A percentile compares a stretch with the other conserved stretches of the same genome.
phyloP scores from a whole-genome alignment of 2,797 vertebrate species.

The Thaleichthys pacificus region DNA sequence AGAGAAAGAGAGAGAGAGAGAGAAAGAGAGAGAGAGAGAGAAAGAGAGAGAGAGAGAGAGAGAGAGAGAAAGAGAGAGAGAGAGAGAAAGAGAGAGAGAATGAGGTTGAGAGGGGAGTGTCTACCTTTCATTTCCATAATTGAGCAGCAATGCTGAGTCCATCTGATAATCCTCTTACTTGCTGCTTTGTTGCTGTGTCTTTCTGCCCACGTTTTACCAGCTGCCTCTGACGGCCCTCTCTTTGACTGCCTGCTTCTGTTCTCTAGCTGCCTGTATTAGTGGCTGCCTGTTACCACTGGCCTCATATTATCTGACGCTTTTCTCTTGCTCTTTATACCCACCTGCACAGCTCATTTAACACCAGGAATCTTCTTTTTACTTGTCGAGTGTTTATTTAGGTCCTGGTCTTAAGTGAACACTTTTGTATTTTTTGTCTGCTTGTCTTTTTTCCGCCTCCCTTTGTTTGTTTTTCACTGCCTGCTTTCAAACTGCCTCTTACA shows the following conservation, averaged over 20 bases:
- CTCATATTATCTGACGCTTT: background rate
- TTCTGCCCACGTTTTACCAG: background rate
- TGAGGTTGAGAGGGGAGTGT: background rate
- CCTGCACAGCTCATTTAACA: too few relatives aligned
- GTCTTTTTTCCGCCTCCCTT: background rate
- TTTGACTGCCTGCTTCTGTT: background rate
- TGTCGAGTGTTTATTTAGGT: too few relatives aligned
- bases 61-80: background rate
- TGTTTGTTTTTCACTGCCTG: background rate
- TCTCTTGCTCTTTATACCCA: background rate
- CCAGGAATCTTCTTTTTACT: too few relatives aligned
- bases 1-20: too few relatives aligned
- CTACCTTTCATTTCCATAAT: conserved; percentile 49
- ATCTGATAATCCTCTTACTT: conserved; percentile 52
- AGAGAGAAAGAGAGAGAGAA: conserved; percentile 3
- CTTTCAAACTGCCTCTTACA: background rate
- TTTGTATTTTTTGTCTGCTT: background rate
- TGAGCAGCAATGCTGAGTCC: conserved; percentile 42
- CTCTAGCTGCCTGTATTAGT: background rate
- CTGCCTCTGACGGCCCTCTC: background rate
- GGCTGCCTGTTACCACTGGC: too few relatives aligned
- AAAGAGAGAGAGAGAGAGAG: background rate
- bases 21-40: background rate
- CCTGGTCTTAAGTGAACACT: too few relatives aligned
- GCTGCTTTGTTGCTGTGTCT: background rate